These are phyloP conservation scores for Willisornis vidua DNA, from an alignment of 2,113 vertebrate species.

Conservation along the genomic window DNA sequence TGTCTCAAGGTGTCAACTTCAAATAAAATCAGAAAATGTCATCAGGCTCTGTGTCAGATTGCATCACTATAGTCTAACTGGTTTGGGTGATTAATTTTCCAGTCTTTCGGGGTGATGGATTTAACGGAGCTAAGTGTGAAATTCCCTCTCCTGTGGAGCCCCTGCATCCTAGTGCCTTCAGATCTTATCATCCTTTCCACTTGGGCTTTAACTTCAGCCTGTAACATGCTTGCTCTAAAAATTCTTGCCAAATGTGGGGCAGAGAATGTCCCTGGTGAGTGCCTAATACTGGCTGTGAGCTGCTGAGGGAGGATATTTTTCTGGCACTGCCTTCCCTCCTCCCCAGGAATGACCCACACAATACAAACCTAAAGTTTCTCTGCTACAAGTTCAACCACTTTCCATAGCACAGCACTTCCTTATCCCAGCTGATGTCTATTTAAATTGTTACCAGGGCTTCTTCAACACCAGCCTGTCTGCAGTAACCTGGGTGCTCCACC, in stretches of 20 bases:
- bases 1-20: background rate
- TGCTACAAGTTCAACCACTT: background rate
- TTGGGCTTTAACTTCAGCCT: background rate
- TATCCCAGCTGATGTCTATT: background rate
- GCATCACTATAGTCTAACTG: background rate
- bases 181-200: background rate
- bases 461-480: background rate
- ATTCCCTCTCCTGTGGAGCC: background rate
- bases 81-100: background rate
- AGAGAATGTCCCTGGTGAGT: background rate
- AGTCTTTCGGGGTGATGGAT: background rate
- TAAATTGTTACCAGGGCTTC: background rate
- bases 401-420: background rate
- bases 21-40: background rate
- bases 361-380: background rate
- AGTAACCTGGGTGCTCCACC: rapidly evolving
- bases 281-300: background rate
- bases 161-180: background rate
- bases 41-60: background rate
- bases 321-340: background rate
- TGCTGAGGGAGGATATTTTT: background rate
- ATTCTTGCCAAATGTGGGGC: background rate
- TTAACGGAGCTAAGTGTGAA: background rate
- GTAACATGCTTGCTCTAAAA: background rate
- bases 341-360: background rate